phyloP scores from a whole-genome alignment of 64 coral and sea anemone genomes.

The Platygyra sinensis region DNA sequence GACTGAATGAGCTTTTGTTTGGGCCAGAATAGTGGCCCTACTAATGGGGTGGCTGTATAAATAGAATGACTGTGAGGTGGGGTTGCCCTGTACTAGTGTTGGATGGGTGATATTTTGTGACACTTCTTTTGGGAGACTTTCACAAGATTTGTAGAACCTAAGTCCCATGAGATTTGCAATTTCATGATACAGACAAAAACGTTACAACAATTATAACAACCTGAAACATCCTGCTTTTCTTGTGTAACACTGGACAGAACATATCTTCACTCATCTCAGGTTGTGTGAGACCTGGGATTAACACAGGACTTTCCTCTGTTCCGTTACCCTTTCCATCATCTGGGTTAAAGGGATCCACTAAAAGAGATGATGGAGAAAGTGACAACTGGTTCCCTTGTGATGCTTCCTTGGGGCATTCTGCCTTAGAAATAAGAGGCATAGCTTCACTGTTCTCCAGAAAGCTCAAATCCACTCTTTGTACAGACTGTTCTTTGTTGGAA shows the following conservation, averaged over 20 bases:
- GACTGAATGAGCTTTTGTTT: no score
- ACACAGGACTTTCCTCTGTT: background rate
- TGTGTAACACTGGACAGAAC: slow-evolving; percentile 42
- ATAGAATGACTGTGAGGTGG: no score
- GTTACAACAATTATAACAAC: background rate
- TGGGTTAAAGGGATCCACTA: slow-evolving; percentile 18
- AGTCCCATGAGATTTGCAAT: no score
- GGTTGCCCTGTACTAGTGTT: no score
- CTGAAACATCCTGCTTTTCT: slow-evolving; percentile 15
- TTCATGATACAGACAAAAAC: no score
- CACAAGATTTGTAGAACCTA: no score
- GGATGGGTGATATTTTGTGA: no score
- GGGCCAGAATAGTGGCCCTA: no score
- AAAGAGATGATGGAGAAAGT: slow-evolving; percentile 75
- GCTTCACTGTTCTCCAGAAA: background rate
- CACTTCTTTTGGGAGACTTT: no score
- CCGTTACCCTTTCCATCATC: background rate
- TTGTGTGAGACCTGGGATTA: slow-evolving; percentile 34
- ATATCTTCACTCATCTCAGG: slow-evolving; percentile 81
- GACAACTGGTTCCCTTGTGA: slow-evolving; percentile 18
- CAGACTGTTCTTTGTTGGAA: background rate
- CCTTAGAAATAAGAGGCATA: background rate
- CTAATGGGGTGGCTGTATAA: no score
- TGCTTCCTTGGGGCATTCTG: background rate
- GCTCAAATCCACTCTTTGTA: background rate